Evolutionary conservation across 64 coral and sea anemone species (phyloP).

Genomic region (Montipora sp.): DNA sequence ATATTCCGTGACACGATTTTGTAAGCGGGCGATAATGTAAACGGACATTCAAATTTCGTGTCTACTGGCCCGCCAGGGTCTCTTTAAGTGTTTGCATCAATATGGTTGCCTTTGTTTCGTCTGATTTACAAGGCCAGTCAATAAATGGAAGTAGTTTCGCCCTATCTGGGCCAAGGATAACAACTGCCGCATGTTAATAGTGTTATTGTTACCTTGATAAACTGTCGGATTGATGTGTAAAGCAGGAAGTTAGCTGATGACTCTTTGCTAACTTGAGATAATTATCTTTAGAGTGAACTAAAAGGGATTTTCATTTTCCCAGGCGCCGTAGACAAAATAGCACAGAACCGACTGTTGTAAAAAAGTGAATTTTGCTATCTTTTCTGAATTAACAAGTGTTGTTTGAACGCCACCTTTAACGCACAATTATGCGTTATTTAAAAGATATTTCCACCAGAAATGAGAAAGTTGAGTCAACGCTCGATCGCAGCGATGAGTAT

Average conservation of each 20-base stretch:
- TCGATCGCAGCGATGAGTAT: background rate
- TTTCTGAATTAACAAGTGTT: background rate
- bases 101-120: background rate
- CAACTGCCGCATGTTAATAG: background rate
- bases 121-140: background rate
- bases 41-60: constrained; percentile 8
- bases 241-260: constrained; percentile 9
- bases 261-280: background rate
- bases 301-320: background rate
- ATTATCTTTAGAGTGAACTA: background rate
- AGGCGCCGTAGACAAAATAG: background rate
- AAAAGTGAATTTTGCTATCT: background rate
- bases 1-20: constrained; percentile 39
- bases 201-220: constrained; percentile 1
- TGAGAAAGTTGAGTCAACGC: background rate
- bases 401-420: background rate
- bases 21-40: constrained; percentile 15
- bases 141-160: background rate
- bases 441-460: background rate
- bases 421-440: background rate
- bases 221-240: constrained; percentile 1
- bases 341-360: background rate
- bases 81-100: background rate
- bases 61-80: background rate
- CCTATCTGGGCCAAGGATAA: background rate